Percentiles rank a stretch among this genome's conserved stretches.
phyloP scores from a whole-genome alignment of 2,113 vertebrate genomes.

The Australoheros scitulus region DNA sequence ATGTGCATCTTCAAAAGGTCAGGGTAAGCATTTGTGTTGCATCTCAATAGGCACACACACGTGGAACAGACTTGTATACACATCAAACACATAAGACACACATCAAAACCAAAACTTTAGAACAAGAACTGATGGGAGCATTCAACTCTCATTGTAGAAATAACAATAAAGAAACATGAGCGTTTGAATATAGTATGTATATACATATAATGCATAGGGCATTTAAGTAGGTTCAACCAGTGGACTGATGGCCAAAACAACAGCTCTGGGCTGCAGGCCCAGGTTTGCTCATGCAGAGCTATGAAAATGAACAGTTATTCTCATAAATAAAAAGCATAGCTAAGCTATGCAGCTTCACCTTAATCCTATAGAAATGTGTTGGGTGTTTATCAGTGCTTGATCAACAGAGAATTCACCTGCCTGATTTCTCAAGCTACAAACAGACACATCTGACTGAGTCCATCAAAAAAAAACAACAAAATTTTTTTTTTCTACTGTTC shows the following conservation, averaged over 20 bases:
- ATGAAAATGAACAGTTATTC: slow-evolving; percentile 25
- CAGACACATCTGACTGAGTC: not conserved
- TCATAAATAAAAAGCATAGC: slow-evolving; percentile 29
- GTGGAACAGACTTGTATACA: slow-evolving; percentile 21
- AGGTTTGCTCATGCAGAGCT: slow-evolving; percentile 8
- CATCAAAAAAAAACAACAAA: accelerated
- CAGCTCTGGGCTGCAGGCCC: slow-evolving; percentile 21
- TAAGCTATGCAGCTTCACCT: not conserved
- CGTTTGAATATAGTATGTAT: not conserved
- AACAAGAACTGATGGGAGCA: not conserved
- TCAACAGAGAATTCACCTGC: not conserved
- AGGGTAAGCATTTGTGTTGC: slow-evolving; percentile 27
- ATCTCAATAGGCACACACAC: slow-evolving; percentile 25
- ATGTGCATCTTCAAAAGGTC: slow-evolving; percentile 55
- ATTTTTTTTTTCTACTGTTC: not conserved
- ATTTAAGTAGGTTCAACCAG: not conserved
- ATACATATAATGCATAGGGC: not conserved
- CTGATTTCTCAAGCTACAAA: not conserved
- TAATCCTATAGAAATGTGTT: not conserved
- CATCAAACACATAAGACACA: not conserved
- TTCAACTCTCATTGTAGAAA: not conserved
- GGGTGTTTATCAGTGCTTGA: not conserved
- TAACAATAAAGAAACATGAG: not conserved
- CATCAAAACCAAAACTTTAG: not conserved
- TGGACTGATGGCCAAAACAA: slow-evolving; percentile 15